These are phyloP conservation scores for Mycteria americana DNA, from an alignment of 2,797 vertebrate species.

Conservation along the genomic window DNA sequence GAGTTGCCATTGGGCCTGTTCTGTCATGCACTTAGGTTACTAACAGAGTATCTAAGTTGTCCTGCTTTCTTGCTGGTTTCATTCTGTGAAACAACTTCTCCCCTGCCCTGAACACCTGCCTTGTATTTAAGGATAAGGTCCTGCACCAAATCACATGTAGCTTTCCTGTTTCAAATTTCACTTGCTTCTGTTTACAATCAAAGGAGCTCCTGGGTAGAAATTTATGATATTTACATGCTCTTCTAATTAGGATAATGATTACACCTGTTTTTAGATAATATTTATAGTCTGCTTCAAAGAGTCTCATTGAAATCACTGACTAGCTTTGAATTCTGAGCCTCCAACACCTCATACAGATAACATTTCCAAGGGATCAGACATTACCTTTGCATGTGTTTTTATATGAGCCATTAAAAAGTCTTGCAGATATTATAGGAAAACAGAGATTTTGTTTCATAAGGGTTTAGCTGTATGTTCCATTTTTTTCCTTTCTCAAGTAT, in stretches of 20 bases:
- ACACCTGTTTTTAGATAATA: conserved; percentile 27
- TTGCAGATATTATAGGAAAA: not conserved
- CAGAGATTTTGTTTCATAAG: not conserved
- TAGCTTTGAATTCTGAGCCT: conserved; percentile 1
- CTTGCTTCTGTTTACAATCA: conserved; percentile 35
- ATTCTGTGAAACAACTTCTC: not conserved
- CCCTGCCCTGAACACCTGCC: not conserved
- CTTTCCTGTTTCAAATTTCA: conserved; percentile 1
- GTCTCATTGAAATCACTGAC: not conserved
- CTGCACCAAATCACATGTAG: not conserved
- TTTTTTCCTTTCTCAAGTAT: not conserved
- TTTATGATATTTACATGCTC: conserved; percentile 42
- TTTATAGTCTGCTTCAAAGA: conserved; percentile 29
- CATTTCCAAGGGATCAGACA: not conserved
- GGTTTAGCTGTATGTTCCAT: not conserved
- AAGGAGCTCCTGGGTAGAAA: conserved; percentile 6
- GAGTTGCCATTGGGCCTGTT: not conserved
- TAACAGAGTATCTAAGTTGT: not conserved
- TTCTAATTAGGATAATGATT: conserved; percentile 57
- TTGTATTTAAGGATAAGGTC: not conserved
- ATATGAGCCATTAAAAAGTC: not conserved
- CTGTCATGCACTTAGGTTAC: not conserved
- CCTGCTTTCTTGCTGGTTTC: not conserved
- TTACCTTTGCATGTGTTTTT: not conserved
- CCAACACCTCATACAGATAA: not conserved